Evolutionary conservation across 2,888 invertebrate species (phyloP).

Genomic region (Himalopsyche tibetana): DNA sequence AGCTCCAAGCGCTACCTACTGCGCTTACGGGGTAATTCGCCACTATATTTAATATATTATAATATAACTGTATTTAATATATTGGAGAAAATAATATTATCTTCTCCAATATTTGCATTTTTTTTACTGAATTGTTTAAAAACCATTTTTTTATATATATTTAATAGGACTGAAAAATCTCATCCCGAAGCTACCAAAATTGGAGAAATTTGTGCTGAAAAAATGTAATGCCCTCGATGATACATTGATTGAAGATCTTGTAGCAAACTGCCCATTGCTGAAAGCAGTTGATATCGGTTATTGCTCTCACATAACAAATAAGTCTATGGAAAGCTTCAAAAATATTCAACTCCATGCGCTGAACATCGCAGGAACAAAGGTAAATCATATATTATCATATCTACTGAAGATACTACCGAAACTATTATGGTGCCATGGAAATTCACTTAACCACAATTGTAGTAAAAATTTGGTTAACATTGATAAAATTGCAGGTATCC

Average conservation of each 20-base stretch:
- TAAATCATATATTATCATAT: conserved; percentile 65
- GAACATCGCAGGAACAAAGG: conserved; percentile 46
- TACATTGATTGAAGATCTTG: conserved; percentile 47
- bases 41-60: no score
- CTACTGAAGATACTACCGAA: conserved; percentile 68
- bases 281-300: conserved; percentile 47
- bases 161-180: conserved; percentile 34
- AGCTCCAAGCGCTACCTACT: no score
- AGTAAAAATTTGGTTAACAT: conserved; percentile 68
- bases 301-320: conserved; percentile 31
- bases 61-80: no score
- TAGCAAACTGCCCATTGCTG: conserved; percentile 45
- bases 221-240: conserved; percentile 47
- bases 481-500: conserved; percentile 61
- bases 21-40: no score
- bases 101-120: no score
- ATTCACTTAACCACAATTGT: no score
- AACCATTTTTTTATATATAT: no score
- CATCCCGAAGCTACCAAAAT: conserved; percentile 35
- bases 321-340: conserved; percentile 23
- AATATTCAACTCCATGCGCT: conserved; percentile 44
- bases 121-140: no score
- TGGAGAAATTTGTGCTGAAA: conserved; percentile 41
- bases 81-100: no score
- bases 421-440: conserved; percentile 62